A percentile compares a stretch with the other conserved stretches of the same genome.
These are phyloP conservation scores for Epistrophella euchroma DNA, from an alignment of 2,888 invertebrate genomes.

Conservation along the genomic window DNA sequence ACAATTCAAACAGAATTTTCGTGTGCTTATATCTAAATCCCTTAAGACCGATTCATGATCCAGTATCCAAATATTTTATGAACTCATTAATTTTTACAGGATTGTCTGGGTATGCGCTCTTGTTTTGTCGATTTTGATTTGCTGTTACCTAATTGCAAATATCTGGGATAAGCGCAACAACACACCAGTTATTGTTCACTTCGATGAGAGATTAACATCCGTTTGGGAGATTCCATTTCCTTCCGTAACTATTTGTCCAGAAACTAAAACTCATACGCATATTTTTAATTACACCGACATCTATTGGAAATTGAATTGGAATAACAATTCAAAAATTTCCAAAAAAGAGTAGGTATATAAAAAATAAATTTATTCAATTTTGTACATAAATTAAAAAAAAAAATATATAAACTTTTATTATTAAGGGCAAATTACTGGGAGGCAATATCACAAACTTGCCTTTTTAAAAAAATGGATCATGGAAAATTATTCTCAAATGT, in stretches of 20 bases:
- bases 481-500: constrained; percentile 1
- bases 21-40: too few species aligned
- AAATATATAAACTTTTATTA: constrained; percentile 17
- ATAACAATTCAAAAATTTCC: not conserved
- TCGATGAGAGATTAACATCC: constrained; percentile 86
- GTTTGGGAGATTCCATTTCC: constrained; percentile 72
- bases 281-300: constrained; percentile 34
- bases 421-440: constrained; percentile 77
- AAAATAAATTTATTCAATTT: not conserved
- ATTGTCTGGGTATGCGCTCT: constrained; percentile 85
- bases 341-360: not conserved
- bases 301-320: constrained; percentile 4
- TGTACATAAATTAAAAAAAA: not conserved
- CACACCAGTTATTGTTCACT: constrained; percentile 88
- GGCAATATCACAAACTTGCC: constrained; percentile 80
- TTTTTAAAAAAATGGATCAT: constrained; percentile 56
- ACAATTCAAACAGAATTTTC: too few species aligned
- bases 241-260: constrained; percentile 69
- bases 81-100: not conserved
- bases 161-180: constrained; percentile 87
- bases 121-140: constrained; percentile 85
- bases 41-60: too few species aligned
- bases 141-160: constrained; percentile 85
- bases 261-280: constrained; percentile 48
- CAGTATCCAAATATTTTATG: too few species aligned